Base-by-base conservation (phyloP, 2,888 invertebrate species). In the Drosophila emarginata region DNA sequence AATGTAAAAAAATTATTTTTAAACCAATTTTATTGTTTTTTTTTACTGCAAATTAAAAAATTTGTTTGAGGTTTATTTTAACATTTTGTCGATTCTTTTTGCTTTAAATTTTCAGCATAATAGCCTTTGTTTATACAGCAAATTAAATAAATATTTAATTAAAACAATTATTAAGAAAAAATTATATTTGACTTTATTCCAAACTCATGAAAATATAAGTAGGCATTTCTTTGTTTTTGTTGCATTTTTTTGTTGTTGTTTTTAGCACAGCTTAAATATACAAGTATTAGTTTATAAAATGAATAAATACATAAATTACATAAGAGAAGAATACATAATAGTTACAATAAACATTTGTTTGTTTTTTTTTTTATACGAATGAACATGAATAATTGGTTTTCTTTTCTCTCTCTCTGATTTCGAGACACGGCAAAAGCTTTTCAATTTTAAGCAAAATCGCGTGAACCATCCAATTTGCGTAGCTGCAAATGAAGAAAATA, bases 381-480 rank as follows among this genome's bases (percentile, higher is more conserved):
- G 45, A 59, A 59, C 59, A 45, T 59, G 28, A 26, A 32, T 45
- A 45, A 40, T 59, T 45, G 40, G 23, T 28, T 28, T 26, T 28
- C 12, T 11, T 12, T 28, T 15, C 0, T 26, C 5, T 26, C 4
- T 21, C 18, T n/a, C 26, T 45, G 52, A 56, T 67, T 68, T 69
- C 68, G 56, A 64, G 68, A 15, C 36, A 45, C 63, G 51, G 2
- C 4, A n/a, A 6, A 7, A 53, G 18, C 26, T 58, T 32, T 28
- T 54, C 26, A 26, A 1, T 11, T 50, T 70, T 87, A 87, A 18
- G 87, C 87, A 72, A 74, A 87, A 64, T 88, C 88, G 40, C 87
- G 85, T 4, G 78, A 52, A 65, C 88, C 77, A 59, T 90, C 90
- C 83, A 90, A 72, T 66, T 90, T 90, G 80, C 89, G 88, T 72